A percentile compares a stretch with the other conserved stretches of the same genome.
Evolutionary conservation across 2,797 vertebrate genomes (phyloP).

Genomic region (Cyclopterus lumpus): DNA sequence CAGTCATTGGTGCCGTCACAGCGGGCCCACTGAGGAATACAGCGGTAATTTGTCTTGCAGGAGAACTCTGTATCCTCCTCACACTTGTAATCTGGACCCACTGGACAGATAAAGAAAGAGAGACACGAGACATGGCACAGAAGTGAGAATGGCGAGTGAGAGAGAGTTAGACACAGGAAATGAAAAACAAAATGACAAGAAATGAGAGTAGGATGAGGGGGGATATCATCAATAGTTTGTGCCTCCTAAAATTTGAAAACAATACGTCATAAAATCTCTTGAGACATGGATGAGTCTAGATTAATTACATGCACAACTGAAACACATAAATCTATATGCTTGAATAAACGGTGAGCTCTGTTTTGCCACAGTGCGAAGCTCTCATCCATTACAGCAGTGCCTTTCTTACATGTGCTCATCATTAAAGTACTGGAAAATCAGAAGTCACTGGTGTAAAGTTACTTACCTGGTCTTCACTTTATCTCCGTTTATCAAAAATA

Average conservation of each 20-base stretch:
- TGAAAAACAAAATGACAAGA: neutral
- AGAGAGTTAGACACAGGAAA: neutral
- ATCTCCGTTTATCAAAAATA: neutral
- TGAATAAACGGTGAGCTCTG: slow-evolving; percentile 35
- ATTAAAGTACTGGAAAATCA: neutral
- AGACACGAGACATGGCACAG: slow-evolving; percentile 9
- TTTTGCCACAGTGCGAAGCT: slow-evolving; percentile 3
- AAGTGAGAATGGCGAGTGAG: neutral
- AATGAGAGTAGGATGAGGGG: neutral
- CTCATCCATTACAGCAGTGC: neutral
- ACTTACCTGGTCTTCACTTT: neutral
- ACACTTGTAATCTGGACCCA: slow-evolving; percentile 77
- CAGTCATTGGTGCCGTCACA: slow-evolving; percentile 81
- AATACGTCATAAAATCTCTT: slow-evolving; percentile 21
- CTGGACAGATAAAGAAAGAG: slow-evolving; percentile 41
- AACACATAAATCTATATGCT: slow-evolving; percentile 15
- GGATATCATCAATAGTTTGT: slow-evolving; percentile 1
- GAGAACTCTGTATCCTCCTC: slow-evolving; percentile 79
- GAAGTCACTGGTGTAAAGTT: neutral
- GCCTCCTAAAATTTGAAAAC: slow-evolving; percentile 11
- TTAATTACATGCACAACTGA: slow-evolving; percentile 22
- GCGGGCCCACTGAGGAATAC: slow-evolving; percentile 79
- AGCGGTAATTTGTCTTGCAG: slow-evolving; percentile 82
- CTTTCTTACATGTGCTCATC: no score
- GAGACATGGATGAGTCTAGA: slow-evolving; percentile 8